These are phyloP conservation scores for Drosophila paulistorum DNA, from an alignment of 1,140 invertebrate species.

Conservation along the genomic window DNA sequence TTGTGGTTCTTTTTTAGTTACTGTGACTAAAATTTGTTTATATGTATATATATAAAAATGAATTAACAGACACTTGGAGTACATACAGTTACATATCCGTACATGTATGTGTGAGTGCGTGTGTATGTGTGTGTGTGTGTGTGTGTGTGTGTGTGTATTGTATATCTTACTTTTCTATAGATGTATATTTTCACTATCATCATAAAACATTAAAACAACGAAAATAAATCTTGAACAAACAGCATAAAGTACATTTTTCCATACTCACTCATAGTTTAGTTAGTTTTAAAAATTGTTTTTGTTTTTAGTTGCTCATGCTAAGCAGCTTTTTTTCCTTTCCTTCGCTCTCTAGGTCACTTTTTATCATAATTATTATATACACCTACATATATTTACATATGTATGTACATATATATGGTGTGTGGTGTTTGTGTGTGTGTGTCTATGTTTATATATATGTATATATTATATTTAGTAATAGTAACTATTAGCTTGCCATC, in stretches of 20 bases:
- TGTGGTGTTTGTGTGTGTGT: not conserved
- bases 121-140: conserved; percentile 24
- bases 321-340: no score
- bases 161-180: not conserved
- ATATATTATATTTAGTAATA: not conserved
- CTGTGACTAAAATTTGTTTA: conserved; percentile 12
- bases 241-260: conserved; percentile 15
- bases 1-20: conserved; percentile 21
- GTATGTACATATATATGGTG: not conserved
- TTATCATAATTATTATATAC: not conserved
- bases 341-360: not conserved
- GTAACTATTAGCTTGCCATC: not conserved
- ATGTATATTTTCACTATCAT: conserved; percentile 17
- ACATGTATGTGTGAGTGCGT: conserved; percentile 2
- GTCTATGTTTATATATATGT: no score
- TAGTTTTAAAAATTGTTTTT: not conserved
- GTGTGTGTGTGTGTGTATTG: not conserved
- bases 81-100: not conserved
- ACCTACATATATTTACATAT: not conserved
- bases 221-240: conserved; percentile 5
- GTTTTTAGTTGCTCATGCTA: no score
- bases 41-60: conserved; percentile 8
- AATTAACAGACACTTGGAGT: conserved; percentile 14
- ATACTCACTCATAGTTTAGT: conserved; percentile 9
- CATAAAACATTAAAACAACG: conserved; percentile 2